A percentile compares a stretch with the other conserved stretches of the same genome.
phyloP scores from a whole-genome alignment of 2,113 vertebrate genomes.

The Eretmochelys imbricata region DNA sequence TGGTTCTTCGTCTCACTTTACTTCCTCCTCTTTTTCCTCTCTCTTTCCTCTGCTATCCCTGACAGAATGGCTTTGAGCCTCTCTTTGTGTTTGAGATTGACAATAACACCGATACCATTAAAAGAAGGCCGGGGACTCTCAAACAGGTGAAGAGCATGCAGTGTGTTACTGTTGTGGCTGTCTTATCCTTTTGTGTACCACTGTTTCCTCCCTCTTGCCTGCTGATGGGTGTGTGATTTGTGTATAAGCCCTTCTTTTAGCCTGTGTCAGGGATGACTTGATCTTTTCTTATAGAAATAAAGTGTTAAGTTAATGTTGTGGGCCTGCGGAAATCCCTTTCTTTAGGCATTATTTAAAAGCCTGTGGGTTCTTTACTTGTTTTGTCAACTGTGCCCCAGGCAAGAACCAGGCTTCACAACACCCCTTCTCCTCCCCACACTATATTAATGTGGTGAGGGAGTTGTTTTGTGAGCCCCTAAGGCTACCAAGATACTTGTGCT shows the following conservation, averaged over 20 bases:
- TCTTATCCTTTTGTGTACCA: not conserved
- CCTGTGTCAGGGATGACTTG: not conserved
- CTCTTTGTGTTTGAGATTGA: conserved; percentile 85
- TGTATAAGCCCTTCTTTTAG: not conserved
- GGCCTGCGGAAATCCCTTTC: not conserved
- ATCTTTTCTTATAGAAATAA: not conserved
- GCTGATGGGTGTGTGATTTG: not conserved
- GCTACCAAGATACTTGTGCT: not conserved
- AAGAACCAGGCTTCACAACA: rapidly evolving
- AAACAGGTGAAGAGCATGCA: conserved; percentile 79
- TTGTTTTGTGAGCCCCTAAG: not conserved
- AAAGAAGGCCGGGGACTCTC: conserved; percentile 81
- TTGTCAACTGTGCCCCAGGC: not conserved
- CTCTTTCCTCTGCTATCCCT: conserved; percentile 49
- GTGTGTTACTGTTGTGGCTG: conserved; percentile 55
- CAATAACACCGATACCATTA: conserved; percentile 85
- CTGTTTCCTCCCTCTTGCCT: not conserved
- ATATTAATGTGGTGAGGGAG: not conserved
- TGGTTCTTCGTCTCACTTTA: conserved; percentile 30
- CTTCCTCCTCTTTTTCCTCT: conserved; percentile 55
- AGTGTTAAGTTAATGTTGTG: not conserved
- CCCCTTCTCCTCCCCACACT: not conserved
- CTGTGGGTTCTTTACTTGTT: not conserved
- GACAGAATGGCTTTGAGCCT: conserved; percentile 81
- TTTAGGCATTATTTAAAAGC: not conserved